Percentiles rank a stretch among this genome's conserved stretches.
Conservation (phyloP, 2,888 invertebrate species). For the Arrhopalites spinosus region DNA sequence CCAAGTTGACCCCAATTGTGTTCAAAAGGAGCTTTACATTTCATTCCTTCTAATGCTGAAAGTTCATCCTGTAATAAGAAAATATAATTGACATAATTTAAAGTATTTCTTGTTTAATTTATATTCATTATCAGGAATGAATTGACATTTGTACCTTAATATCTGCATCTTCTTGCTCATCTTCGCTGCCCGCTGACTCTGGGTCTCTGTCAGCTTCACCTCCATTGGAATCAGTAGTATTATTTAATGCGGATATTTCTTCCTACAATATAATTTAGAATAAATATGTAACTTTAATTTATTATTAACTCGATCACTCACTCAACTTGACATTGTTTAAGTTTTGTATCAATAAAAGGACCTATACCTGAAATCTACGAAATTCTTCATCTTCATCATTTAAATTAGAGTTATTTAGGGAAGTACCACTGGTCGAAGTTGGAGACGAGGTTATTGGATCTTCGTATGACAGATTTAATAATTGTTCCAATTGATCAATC, state of each 20-base stretch:
- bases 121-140: too few relatives aligned
- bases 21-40: slow-evolving; percentile 82
- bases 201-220: background rate
- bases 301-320: background rate
- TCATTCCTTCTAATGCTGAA: slow-evolving; percentile 75
- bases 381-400: slow-evolving; percentile 32
- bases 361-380: slow-evolving; percentile 26
- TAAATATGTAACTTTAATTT: background rate
- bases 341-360: background rate
- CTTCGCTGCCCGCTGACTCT: background rate
- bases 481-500: slow-evolving; percentile 46
- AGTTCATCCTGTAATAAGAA: slow-evolving; percentile 65
- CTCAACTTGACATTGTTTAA: too few relatives aligned
- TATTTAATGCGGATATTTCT: slow-evolving; percentile 16
- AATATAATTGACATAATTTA: background rate
- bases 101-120: background rate
- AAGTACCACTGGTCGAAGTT: background rate
- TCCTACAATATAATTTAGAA: slow-evolving; percentile 5
- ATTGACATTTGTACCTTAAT: background rate
- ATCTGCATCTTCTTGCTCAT: background rate
- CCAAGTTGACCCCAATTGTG: slow-evolving; percentile 73
- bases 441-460: background rate
- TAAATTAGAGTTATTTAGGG: background rate
- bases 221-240: background rate
- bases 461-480: slow-evolving; percentile 30